phyloP scores from a whole-genome alignment of 2,797 vertebrate genomes.

The Odontamblyopus lacepedii region DNA sequence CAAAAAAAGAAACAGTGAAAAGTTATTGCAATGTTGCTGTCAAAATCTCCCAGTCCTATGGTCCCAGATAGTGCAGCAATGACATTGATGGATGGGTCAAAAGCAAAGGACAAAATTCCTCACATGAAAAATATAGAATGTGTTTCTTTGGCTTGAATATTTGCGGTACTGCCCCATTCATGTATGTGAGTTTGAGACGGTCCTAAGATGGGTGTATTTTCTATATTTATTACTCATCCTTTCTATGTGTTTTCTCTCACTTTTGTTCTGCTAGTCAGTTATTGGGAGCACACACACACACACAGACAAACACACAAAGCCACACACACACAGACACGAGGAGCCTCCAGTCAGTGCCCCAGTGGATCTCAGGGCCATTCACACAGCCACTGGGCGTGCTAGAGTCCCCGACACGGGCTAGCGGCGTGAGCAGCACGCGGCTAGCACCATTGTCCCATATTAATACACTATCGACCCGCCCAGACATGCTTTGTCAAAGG shows the following conservation, averaged over 20 bases:
- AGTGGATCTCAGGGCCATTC: slow-evolving; percentile 69
- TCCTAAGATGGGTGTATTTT: background rate
- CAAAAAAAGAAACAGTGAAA: too few species aligned
- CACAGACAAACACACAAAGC: slow-evolving; percentile 14
- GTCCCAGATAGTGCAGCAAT: too few species aligned
- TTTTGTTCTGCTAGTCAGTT: slow-evolving; percentile 68
- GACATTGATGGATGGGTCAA: too few species aligned
- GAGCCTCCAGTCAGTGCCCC: slow-evolving; percentile 51
- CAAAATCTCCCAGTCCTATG: too few species aligned
- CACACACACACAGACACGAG: slow-evolving; percentile 30
- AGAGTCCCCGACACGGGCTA: slow-evolving; percentile 66
- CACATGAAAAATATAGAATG: too few species aligned
- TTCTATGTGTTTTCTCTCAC: slow-evolving; percentile 51
- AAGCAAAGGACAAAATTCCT: too few species aligned
- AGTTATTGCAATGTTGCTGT: too few species aligned
- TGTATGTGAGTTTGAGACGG: too few species aligned
- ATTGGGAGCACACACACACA: slow-evolving; percentile 51
- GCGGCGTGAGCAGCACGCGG: slow-evolving; percentile 67
- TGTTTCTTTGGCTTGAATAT: too few species aligned
- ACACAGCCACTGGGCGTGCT: slow-evolving; percentile 68
- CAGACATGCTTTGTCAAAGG: slow-evolving; percentile 79
- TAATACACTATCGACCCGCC: slow-evolving; percentile 82
- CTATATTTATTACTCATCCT: slow-evolving; percentile 24
- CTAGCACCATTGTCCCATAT: slow-evolving; percentile 78
- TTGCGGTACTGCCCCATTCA: too few species aligned